phyloP scores from a whole-genome alignment of 2,797 vertebrate species.

The Anableps anableps region DNA sequence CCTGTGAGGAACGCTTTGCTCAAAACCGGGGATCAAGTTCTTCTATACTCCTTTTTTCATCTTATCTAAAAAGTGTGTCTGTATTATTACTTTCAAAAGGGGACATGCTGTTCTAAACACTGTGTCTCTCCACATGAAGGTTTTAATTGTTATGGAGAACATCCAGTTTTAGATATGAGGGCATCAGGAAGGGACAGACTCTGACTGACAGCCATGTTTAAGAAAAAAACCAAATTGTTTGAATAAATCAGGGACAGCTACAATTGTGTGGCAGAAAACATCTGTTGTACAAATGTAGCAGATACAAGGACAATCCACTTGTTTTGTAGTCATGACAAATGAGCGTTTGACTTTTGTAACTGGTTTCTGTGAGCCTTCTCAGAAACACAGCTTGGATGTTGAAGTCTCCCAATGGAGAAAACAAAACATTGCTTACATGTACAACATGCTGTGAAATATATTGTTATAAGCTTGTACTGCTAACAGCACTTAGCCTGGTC shows the following conservation, averaged over 20 bases:
- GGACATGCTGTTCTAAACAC: constrained; percentile 42
- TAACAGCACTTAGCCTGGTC: background rate
- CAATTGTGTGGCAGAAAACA: background rate
- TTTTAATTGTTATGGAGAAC: constrained; percentile 31
- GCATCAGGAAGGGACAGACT: background rate
- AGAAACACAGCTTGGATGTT: background rate
- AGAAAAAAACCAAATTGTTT: background rate
- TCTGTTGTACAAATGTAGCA: background rate
- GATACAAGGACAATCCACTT: background rate
- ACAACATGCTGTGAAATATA: background rate
- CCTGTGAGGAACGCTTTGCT: constrained; percentile 34
- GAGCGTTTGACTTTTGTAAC: background rate
- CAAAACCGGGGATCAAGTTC: constrained; percentile 35
- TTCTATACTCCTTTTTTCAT: constrained; percentile 18
- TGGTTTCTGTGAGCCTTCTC: background rate
- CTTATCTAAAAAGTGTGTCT: constrained; percentile 29
- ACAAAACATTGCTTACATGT: background rate
- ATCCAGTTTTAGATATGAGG: constrained; percentile 7
- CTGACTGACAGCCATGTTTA: background rate
- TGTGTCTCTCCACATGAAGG: constrained; percentile 7
- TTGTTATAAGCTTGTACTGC: background rate
- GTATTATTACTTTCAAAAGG: constrained; percentile 15
- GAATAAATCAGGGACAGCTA: background rate
- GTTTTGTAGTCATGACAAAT: background rate
- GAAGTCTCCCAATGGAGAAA: background rate